phyloP scores from a whole-genome alignment of 2,113 vertebrate genomes.

The Prionailurus viverrinus region DNA sequence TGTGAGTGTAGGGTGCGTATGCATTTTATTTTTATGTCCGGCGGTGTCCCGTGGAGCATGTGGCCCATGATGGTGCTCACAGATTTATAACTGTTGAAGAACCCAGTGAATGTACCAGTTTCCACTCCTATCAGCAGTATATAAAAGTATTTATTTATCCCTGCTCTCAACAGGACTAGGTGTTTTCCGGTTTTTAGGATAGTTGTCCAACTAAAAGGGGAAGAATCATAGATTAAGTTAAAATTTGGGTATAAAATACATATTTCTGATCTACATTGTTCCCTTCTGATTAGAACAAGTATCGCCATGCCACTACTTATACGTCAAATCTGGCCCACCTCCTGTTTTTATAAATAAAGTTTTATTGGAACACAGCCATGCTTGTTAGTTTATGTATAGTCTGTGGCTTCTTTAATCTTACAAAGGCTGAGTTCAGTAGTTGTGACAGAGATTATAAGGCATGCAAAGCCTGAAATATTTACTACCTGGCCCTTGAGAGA shows the following conservation, averaged over 20 bases:
- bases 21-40: background rate
- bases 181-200: background rate
- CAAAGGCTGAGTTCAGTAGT: background rate
- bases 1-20: no score
- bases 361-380: background rate
- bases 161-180: background rate
- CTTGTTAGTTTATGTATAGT: background rate
- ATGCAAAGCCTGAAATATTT: background rate
- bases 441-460: background rate
- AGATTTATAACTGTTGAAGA: background rate
- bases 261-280: background rate
- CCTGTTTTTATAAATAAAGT: slow-evolving; percentile 18
- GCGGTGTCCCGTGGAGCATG: background rate
- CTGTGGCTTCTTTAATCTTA: background rate
- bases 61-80: background rate
- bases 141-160: background rate
- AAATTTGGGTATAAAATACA: background rate
- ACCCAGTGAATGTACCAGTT: background rate
- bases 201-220: background rate
- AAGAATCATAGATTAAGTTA: background rate
- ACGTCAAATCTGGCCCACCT: background rate
- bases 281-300: background rate
- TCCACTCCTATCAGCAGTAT: background rate
- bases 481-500: background rate
- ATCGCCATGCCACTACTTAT: background rate